Percentiles rank a stretch among this genome's conserved stretches.
Evolutionary conservation across 2,888 invertebrate species (phyloP).

Genomic region (Melieria omissa): DNA sequence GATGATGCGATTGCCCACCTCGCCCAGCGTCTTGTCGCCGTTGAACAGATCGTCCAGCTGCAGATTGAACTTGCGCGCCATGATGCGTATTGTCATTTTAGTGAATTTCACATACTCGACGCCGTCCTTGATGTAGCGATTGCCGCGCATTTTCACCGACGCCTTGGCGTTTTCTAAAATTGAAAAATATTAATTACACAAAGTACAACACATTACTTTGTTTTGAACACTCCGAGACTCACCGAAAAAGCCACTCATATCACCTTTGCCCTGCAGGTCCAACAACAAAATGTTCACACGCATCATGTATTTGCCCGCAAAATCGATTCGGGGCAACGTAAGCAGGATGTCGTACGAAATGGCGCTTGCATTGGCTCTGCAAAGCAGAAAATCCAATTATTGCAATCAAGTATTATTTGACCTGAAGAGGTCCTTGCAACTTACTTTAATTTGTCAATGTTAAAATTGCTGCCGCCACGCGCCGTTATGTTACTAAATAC

Average conservation of each 20-base stretch:
- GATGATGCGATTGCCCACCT: constrained; percentile 64
- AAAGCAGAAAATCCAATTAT: constrained; percentile 19
- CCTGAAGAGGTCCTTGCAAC: constrained; percentile 21
- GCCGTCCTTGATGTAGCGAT: constrained; percentile 55
- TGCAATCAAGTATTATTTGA: neutral
- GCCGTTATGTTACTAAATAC: constrained; percentile 62
- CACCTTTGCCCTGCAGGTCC: constrained; percentile 63
- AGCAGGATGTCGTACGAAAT: constrained; percentile 63
- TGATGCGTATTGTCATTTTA: constrained; percentile 60
- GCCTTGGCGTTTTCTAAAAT: constrained; percentile 62
- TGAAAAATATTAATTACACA: neutral
- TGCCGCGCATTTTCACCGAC: constrained; percentile 62
- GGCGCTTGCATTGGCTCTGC: constrained; percentile 59
- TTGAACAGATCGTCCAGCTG: constrained; percentile 64
- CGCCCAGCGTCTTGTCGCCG: constrained; percentile 62
- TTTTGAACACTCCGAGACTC: constrained; percentile 23
- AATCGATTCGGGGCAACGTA: constrained; percentile 62
- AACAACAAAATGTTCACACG: constrained; percentile 62
- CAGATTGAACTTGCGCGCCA: constrained; percentile 60
- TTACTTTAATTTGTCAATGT: constrained; percentile 64
- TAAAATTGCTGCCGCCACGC: constrained; percentile 64
- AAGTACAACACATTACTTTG: neutral
- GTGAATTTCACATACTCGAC: constrained; percentile 63
- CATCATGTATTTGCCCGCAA: constrained; percentile 63
- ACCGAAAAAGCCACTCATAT: constrained; percentile 63